Percentiles rank a stretch among this genome's conserved stretches.
These are phyloP conservation scores for Ichneumoninae sp. DNA, from an alignment of 2,888 invertebrate species.

Conservation along the genomic window DNA sequence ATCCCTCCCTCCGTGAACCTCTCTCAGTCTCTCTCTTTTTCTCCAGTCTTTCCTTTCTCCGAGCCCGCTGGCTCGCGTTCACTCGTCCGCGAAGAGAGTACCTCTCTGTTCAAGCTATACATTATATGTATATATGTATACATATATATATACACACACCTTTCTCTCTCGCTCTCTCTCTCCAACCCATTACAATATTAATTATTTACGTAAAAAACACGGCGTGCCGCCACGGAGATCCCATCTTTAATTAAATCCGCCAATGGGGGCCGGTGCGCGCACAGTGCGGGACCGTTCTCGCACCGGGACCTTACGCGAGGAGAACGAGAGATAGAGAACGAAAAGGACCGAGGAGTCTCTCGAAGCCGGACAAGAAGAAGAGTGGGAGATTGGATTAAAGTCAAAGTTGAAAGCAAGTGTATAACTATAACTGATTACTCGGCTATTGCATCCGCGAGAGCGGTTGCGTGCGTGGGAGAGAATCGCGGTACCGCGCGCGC, in stretches of 20 bases:
- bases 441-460: constrained; percentile 48
- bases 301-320: constrained; percentile 34
- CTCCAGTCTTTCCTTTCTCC: background rate
- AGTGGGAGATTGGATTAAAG: constrained; percentile 68
- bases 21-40: constrained; percentile 35
- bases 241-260: constrained; percentile 81
- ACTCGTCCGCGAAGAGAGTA: constrained; percentile 40
- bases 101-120: constrained; percentile 31
- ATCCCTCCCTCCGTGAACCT: constrained; percentile 39
- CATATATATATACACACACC: constrained; percentile 8
- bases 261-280: constrained; percentile 71
- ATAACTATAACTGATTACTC: constrained; percentile 69
- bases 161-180: constrained; percentile 59
- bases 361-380: constrained; percentile 8
- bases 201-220: constrained; percentile 80
- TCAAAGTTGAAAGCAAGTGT: constrained; percentile 68
- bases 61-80: constrained; percentile 39
- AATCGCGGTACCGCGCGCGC: constrained; percentile 33
- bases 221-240: constrained; percentile 77
- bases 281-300: constrained; percentile 20
- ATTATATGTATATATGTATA: constrained; percentile 36
- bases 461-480: constrained; percentile 54
- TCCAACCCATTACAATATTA: constrained; percentile 78
- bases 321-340: background rate
- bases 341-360: constrained; percentile 21